Evolutionary conservation across 2,888 invertebrate species (phyloP).

Genomic region (Podotricha telesiphe): DNA sequence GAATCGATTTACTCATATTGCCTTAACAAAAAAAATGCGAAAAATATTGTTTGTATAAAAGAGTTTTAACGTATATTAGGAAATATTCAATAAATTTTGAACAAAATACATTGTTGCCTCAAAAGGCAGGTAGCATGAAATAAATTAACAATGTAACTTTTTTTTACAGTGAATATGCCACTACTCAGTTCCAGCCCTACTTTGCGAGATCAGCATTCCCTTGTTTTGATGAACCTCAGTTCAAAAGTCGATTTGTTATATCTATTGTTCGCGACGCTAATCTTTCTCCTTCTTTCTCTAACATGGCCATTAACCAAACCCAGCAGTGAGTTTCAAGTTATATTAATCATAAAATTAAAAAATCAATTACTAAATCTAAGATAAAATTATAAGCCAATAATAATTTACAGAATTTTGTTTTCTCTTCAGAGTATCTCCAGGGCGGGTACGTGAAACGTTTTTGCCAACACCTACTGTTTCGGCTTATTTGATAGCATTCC

Average conservation of each 20-base stretch:
- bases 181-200: slow-evolving; percentile 91
- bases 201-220: slow-evolving; percentile 93
- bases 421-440: slow-evolving; percentile 46
- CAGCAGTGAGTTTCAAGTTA: slow-evolving; percentile 55
- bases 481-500: slow-evolving; percentile 92
- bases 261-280: slow-evolving; percentile 84
- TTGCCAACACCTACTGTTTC: slow-evolving; percentile 87
- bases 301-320: slow-evolving; percentile 83
- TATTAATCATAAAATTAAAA: slow-evolving; percentile 16
- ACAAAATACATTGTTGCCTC: background rate
- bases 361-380: background rate
- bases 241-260: slow-evolving; percentile 89
- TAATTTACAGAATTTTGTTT: background rate
- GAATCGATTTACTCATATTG: too few relatives aligned
- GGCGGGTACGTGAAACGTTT: slow-evolving; percentile 73
- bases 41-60: too few relatives aligned
- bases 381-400: background rate
- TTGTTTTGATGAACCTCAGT: slow-evolving; percentile 93
- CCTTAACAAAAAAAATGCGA: too few relatives aligned
- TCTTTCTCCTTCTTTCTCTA: slow-evolving; percentile 83
- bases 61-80: too few relatives aligned
- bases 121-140: background rate
- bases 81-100: too few relatives aligned
- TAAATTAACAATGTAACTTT: background rate
- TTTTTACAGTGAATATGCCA: slow-evolving; percentile 71